These are phyloP conservation scores for Troides aeacus DNA, from an alignment of 2,888 invertebrate genomes.

Conservation along the genomic window DNA sequence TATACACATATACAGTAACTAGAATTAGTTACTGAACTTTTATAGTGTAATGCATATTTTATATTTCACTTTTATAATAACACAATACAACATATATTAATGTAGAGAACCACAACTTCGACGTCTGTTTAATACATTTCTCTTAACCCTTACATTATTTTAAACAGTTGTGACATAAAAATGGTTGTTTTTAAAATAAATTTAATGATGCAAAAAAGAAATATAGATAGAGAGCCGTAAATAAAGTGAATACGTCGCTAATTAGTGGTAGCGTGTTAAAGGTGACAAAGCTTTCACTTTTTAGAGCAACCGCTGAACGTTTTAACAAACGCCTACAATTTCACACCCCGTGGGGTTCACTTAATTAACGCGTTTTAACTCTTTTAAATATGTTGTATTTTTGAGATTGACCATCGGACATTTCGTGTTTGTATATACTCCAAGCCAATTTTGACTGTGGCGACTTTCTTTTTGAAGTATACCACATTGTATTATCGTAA, in stretches of 20 bases:
- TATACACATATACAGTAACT: too few species aligned
- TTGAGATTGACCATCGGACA: slow-evolving; percentile 8
- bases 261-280: slow-evolving; percentile 23
- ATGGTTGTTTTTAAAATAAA: too few species aligned
- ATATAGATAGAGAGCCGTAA: neutral
- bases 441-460: neutral
- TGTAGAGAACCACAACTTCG: too few species aligned
- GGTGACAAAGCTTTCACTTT: slow-evolving; percentile 28
- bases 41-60: too few species aligned
- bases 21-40: too few species aligned
- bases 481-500: too few species aligned
- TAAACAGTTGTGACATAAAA: too few species aligned
- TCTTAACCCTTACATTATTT: too few species aligned
- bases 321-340: slow-evolving; percentile 28
- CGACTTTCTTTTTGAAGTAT: too few species aligned
- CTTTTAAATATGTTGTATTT: slow-evolving; percentile 23
- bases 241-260: slow-evolving; percentile 12
- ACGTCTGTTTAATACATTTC: too few species aligned
- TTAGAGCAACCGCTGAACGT: slow-evolving; percentile 20
- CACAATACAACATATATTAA: too few species aligned
- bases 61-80: too few species aligned
- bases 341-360: slow-evolving; percentile 25
- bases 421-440: neutral
- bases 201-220: neutral
- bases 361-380: slow-evolving; percentile 25